Base-by-base conservation (phyloP, 2,888 invertebrate species). In the Elmis aenea region DNA sequence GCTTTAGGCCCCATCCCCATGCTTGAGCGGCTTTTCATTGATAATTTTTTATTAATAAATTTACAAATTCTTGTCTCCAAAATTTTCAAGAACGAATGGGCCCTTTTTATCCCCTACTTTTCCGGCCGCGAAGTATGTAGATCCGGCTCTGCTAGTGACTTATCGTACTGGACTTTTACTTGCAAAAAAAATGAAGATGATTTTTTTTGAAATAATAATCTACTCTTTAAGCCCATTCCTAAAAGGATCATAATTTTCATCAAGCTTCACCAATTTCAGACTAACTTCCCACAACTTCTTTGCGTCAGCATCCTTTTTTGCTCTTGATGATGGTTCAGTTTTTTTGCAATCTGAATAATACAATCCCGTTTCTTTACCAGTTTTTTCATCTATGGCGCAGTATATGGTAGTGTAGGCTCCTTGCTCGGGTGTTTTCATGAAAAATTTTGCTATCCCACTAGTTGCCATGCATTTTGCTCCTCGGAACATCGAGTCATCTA, bases 351-450 rank as follows among this genome's bases (percentile, higher is more conserved):
- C 83, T 34, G 79, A 73, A 61, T 64, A 79, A 66, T 55, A 64
- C 37, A 61, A 20, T 3, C 79, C 81, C 26, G 76, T 77, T 58
- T 82, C 76, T 12, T 70, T 62, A 0, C 68, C 76, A 46, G 76
- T 76, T 48, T 80, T 74, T 44, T 82, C 80, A 44, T 82, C 79
- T 0, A 83, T 68, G 0, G 83, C 75, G 54, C 85, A 85, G 61
- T 85, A 77, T 35, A 88, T 74, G 0, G 77, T 75, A 1, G 86
- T 85, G 66, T 87, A 87, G 0, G 87, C 85, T 2, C 87, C 87
- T 43, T 76, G 72, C 45, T 74, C 71, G 0, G 79, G 72, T 2
- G 70, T 70, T 59, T 81, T 79, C 39, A 77, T 64, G 50, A 80
- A 76, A 0, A 75, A 76, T 0, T 74, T 76, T 1, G 55, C 52